Conservation (phyloP, 2,888 invertebrate species). For the Cheilosia impressa region DNA sequence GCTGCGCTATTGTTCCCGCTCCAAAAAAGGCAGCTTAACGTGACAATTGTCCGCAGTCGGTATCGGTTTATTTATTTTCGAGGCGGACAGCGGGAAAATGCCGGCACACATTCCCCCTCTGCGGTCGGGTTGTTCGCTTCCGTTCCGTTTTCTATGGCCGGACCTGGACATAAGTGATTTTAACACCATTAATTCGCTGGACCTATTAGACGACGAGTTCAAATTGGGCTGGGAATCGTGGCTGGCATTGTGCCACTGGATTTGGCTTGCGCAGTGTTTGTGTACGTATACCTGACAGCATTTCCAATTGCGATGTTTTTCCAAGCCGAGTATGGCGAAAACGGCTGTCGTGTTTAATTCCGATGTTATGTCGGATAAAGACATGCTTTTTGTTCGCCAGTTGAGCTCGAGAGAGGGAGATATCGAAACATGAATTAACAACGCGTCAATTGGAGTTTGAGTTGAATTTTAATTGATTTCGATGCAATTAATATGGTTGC, state of each 20-base stretch:
- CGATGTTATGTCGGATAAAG: slow-evolving; percentile 43
- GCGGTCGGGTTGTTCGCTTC: slow-evolving; percentile 23
- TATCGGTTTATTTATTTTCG: slow-evolving; percentile 9
- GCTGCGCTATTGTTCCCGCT: slow-evolving; percentile 58
- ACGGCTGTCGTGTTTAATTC: slow-evolving; percentile 63
- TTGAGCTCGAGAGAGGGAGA: slow-evolving; percentile 21
- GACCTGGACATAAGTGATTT: slow-evolving; percentile 47
- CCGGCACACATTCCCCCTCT: background rate
- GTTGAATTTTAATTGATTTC: slow-evolving; percentile 44
- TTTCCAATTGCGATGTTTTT: slow-evolving; percentile 57
- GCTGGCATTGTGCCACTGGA: slow-evolving; percentile 40
- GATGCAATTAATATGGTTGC: background rate
- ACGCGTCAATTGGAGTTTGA: slow-evolving; percentile 42
- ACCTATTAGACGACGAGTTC: slow-evolving; percentile 20
- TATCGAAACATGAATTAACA: slow-evolving; percentile 42
- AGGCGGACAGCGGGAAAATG: slow-evolving; percentile 27
- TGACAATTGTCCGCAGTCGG: slow-evolving; percentile 51
- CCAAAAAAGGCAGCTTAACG: slow-evolving; percentile 68
- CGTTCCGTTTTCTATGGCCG: slow-evolving; percentile 20
- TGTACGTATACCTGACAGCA: slow-evolving; percentile 47
- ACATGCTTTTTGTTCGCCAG: slow-evolving; percentile 28
- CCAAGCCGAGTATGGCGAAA: slow-evolving; percentile 48
- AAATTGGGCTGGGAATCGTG: slow-evolving; percentile 38
- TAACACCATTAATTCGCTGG: slow-evolving; percentile 56
- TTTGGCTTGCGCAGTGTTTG: slow-evolving; percentile 8